A percentile compares a stretch with the other conserved stretches of the same genome.
Evolutionary conservation across 1,140 invertebrate genomes (phyloP).

Genomic region (Bacillus rossius): DNA sequence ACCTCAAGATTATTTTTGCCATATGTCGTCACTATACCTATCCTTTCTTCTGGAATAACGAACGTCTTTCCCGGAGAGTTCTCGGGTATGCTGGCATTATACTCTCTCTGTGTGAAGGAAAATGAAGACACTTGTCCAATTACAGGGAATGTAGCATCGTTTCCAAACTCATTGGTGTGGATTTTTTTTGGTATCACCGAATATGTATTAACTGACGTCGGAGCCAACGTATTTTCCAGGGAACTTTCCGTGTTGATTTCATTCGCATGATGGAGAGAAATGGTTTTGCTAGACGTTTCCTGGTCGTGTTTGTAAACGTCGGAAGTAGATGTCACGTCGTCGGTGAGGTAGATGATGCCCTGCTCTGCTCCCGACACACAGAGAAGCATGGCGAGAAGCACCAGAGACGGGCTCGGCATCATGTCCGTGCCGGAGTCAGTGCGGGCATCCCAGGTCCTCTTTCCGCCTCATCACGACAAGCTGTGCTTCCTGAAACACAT

Average conservation of each 20-base stretch:
- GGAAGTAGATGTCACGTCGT: no score
- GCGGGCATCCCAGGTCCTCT: no score
- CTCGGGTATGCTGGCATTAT: constrained; percentile 90
- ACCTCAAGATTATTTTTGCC: constrained; percentile 44
- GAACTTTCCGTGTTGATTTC: no score
- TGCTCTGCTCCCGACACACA: no score
- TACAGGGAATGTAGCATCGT: constrained; percentile 2
- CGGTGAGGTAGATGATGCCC: no score
- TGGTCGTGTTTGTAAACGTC: no score
- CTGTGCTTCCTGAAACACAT: constrained; percentile 41
- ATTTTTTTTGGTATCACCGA: background rate
- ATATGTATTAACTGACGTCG: background rate
- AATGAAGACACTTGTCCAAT: constrained; percentile 32
- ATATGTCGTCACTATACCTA: constrained; percentile 58
- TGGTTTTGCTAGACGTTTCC: no score
- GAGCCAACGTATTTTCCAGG: background rate
- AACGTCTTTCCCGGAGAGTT: constrained; percentile 86
- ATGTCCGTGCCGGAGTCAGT: no score
- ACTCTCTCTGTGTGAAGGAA: constrained; percentile 63
- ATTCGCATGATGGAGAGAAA: no score
- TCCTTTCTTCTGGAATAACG: constrained; percentile 55
- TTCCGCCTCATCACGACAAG: background rate
- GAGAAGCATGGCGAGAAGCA: no score
- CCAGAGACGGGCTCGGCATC: no score
- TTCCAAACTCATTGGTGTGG: background rate